Percentiles rank a stretch among this genome's conserved stretches.
phyloP scores from a whole-genome alignment of 2,113 vertebrate genomes.

The Dissostichus mawsoni region DNA sequence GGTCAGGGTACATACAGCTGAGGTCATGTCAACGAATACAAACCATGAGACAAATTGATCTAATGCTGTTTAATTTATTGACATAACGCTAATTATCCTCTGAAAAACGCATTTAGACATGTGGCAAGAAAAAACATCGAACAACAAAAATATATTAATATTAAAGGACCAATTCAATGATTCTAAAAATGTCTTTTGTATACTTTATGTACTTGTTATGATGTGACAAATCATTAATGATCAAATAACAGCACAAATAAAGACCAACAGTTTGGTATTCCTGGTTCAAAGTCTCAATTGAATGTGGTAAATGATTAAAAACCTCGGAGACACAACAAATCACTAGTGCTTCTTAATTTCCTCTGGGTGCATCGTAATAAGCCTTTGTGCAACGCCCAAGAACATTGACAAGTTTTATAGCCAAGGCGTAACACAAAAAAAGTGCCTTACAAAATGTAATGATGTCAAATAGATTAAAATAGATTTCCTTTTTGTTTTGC shows the following conservation, averaged over 20 bases:
- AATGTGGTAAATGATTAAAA: slow-evolving; percentile 28
- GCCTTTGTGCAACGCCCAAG: not conserved
- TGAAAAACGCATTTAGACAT: not conserved
- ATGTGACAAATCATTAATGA: not conserved
- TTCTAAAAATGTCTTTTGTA: not conserved
- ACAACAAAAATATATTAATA: not conserved
- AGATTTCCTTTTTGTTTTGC: no score
- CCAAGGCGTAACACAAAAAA: not conserved
- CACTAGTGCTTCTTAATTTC: not conserved
- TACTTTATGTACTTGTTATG: not conserved
- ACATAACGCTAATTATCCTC: not conserved
- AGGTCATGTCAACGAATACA: slow-evolving; percentile 44
- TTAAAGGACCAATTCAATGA: not conserved
- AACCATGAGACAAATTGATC: slow-evolving; percentile 17
- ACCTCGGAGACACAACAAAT: not conserved
- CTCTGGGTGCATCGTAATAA: not conserved
- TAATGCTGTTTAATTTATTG: slow-evolving; percentile 28
- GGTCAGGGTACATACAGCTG: slow-evolving; percentile 39
- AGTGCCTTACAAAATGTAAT: no score
- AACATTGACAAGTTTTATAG: not conserved
- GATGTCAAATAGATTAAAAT: no score
- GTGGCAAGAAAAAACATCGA: not conserved
- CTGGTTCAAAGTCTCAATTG: not conserved
- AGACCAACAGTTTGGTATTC: not conserved
- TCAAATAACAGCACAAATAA: not conserved